Base-by-base conservation (phyloP, 2,888 invertebrate genomes). In the Pemphredon lugubris region DNA sequence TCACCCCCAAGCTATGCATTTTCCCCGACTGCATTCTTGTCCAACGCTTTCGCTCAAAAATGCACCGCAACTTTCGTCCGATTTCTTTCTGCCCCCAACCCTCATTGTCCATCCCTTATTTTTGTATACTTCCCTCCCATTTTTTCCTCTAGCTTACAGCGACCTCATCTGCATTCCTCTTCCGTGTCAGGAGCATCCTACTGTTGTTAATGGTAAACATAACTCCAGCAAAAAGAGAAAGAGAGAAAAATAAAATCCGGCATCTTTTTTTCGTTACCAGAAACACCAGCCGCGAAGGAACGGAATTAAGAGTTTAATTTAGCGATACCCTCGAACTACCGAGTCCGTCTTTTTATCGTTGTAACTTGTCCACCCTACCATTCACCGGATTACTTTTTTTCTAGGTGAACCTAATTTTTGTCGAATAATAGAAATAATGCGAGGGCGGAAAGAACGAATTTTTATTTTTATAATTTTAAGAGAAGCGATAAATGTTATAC, bases 241-340 rank as follows among this genome's bases (percentile, higher is more conserved):
- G 39, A 51, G 37, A 23, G 40, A 53, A 42, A 63, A 23, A 14
- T 30, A 48, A 39, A 57, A 63, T 55, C 51, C 39, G 30, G 11
- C 5, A 1, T 13, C 2, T 21, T 34, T 7, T 32, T 30, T 2
- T 14, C 13, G 16, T 2, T 20, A 30, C 34, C 37, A 13, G 9
- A 20, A 18, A 13, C 18, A 21, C 6, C n/a, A 13, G 50, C 11
- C n/a, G 42, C 23, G 18, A 47, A 65, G 54, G 54, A 75, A 75
- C 61, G 61, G 51, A 75, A 75, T 75, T 80, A 75, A 75, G 65
- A 72, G 74, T 65, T 77, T 77, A 77, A 80, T 80, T 80, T 74
- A 67, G 44, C 63, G n/a, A n/a, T n/a, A n/a, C n/a, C n/a, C n/a
- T n/a, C n/a, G 32, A 30, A 63, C 44, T 63, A 39, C 44, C 42